Conservation (phyloP, 2,888 invertebrate species). For the Ptycholaimellus sp. region DNA sequence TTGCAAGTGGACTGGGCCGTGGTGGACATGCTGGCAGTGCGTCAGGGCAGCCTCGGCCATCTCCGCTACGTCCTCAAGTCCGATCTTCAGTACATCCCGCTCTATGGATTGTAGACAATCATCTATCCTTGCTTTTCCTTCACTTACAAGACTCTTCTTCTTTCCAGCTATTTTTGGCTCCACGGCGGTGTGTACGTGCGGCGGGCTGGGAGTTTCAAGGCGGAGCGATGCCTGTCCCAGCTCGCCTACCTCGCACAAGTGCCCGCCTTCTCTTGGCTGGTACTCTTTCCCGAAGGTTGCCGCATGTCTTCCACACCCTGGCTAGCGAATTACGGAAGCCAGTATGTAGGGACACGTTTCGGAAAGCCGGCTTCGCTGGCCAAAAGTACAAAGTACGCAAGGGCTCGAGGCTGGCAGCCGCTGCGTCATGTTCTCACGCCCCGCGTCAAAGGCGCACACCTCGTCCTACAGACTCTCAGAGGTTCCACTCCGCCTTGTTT, state of each 20-base stretch:
- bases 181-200: constrained; percentile 34
- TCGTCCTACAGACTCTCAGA: neutral
- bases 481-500: too few relatives aligned
- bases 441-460: constrained; percentile 21
- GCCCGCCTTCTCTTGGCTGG: constrained; percentile 34
- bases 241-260: too few relatives aligned
- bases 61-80: constrained; percentile 34
- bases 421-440: constrained; percentile 29
- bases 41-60: constrained; percentile 29
- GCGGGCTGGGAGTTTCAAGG: constrained; percentile 28
- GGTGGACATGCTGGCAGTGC: constrained; percentile 29
- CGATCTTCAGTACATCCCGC: constrained; percentile 30
- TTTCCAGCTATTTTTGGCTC: constrained; percentile 16
- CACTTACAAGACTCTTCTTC: neutral
- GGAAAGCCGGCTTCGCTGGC: constrained; percentile 9
- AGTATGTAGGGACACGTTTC: neutral
- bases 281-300: constrained; percentile 35
- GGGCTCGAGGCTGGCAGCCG: constrained; percentile 6
- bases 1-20: constrained; percentile 33
- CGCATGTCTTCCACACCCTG: constrained; percentile 28
- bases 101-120: constrained; percentile 30
- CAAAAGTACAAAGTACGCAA: neutral
- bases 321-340: constrained; percentile 9
- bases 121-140: neutral
- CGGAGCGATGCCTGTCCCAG: too few relatives aligned